Base-by-base conservation (phyloP, 2,113 vertebrate species). In the Tychaedon coryphoeus region DNA sequence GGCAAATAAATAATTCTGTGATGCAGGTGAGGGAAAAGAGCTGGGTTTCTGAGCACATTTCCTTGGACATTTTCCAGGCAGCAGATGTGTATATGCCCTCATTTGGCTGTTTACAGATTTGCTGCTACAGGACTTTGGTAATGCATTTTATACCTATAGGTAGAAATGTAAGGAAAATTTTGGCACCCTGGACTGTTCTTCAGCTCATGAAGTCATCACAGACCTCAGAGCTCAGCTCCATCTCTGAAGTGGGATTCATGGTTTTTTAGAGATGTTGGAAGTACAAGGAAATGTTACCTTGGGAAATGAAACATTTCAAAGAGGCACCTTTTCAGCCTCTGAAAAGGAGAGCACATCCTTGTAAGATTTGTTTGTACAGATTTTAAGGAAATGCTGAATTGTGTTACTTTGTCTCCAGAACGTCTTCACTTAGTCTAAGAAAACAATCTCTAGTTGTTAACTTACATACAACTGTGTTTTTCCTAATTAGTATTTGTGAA, bases 21-120 rank as follows among this genome's bases (percentile, higher is more conserved):
- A 85, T 88, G 90, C 75, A 93, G 85, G 86, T 15, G 90, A 93
- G 51, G 75, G 85, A 77, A 93, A 79, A 60, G 73, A 85, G 23
- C 20, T 65, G 67, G 50, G 64, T 94, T 95, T 86, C 94, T 51
- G 45, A 91, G 38, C 56, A 73, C 5, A 8, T 86, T 76, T 57
- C 60, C 58, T 58, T 88, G 81, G 71, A 66, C 12, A 2, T 80
- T 88, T 90, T 95, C 84, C 93, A 96, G 78, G 19, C 81, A 76
- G 84, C 71, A 85, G 87, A 79, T 85, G 86, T 9, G 2, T 25
- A 8, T n/a, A 33, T 65, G 42, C 26, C 51, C 50, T 91, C 74
- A 48, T 48, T 54, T 38, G 42, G 80, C 36, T 91, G 53, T 85
- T 92, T 69, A 78, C 66, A 61, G 61, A 19, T 65, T 69, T 93